phyloP scores from a whole-genome alignment of 2,797 vertebrate species.

The Sylvia borin region DNA sequence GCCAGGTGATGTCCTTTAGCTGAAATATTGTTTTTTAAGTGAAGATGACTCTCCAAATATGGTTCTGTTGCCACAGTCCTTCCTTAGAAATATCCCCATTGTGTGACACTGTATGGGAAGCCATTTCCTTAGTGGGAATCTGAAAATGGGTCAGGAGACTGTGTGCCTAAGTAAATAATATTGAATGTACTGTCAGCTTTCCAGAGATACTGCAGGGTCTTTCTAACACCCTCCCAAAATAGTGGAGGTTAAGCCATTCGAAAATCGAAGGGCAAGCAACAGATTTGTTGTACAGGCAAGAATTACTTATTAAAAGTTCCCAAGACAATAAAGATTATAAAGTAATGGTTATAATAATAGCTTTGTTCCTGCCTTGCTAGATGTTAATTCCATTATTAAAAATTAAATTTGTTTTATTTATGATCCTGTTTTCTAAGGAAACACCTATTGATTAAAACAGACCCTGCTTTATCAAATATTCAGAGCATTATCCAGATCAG shows the following conservation, averaged over 20 bases:
- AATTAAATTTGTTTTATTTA: slow-evolving; percentile 21
- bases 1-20: background rate
- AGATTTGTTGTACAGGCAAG: background rate
- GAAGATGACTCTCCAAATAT: background rate
- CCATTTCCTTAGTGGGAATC: background rate
- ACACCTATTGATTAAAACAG: slow-evolving; percentile 26
- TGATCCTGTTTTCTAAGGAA: background rate
- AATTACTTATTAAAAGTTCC: slow-evolving; percentile 12
- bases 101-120: background rate
- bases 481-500: background rate
- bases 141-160: background rate
- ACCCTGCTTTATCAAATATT: background rate
- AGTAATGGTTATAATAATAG: background rate
- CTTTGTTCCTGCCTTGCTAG: background rate
- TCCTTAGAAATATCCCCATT: background rate
- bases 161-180: background rate
- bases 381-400: slow-evolving; percentile 17
- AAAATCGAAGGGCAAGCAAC: background rate
- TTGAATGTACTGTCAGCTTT: background rate
- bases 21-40: slow-evolving; percentile 10
- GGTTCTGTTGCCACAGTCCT: slow-evolving; percentile 10
- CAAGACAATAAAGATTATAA: slow-evolving; percentile 1
- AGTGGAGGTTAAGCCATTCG: background rate
- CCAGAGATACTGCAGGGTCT: background rate
- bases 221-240: background rate